Base-by-base conservation (phyloP, 2,113 vertebrate genomes). In the Pedetes capensis region DNA sequence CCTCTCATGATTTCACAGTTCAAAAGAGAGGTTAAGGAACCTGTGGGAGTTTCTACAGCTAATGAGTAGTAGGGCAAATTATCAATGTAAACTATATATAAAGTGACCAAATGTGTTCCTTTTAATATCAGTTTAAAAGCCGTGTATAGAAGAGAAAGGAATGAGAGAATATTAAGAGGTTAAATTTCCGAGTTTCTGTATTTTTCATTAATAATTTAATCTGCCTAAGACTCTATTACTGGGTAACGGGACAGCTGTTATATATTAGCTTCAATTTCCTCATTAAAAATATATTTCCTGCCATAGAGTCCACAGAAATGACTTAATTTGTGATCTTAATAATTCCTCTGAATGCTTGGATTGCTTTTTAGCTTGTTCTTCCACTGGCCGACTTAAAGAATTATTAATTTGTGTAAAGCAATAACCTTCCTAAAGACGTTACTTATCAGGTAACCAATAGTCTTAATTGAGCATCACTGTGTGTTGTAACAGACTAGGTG, bases 231-330 rank as follows among this genome's bases (percentile, higher is more conserved):
- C 61, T 87, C 84, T 7, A 49, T 95, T 94, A 76, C 87, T 83
- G 49, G 66, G 80, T 91, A 97, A 92, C 66, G 88, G 81, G 92
- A 85, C 95, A 97, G 92, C 95, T 97, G 96, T 91, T 97, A 87
- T 5, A 74, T 93, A 95, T 97, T 97, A 97, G 89, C 90, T 97
- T 87, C 89, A 92, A 94, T 97, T 97, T 96, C 90, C 90, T 97
- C 95, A 96, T 97, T 97, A 97, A 97, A 95, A 90, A 91, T 95
- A 94, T 96, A 96, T 97, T 97, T 97, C 95, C 97, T 97, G 94
- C 68, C 61, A 22, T 72, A 76, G 80, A 92, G 84, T 95, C 92
- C 90, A 88, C 96, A 96, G 96, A 97, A 94, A 92, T 95, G 95
- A 96, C 93, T 97, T 96, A 96, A 97, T 97, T 95, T 97, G 96